These are phyloP conservation scores for Myrmecophaga tridactyla DNA, from an alignment of 2,113 vertebrate genomes.

Conservation along the genomic window DNA sequence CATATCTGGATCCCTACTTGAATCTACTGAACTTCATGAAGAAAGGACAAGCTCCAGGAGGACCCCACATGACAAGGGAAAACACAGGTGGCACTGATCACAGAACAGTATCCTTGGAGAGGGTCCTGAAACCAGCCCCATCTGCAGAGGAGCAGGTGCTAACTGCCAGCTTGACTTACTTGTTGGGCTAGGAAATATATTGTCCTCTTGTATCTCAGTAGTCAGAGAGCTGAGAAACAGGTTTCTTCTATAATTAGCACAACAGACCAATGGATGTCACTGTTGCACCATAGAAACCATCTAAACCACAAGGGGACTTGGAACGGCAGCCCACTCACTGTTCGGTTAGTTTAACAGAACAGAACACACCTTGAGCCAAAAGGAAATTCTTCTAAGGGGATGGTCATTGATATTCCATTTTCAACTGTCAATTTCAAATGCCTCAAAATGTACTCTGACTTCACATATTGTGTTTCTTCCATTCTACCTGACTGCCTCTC, in stretches of 20 bases:
- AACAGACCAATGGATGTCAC: slow-evolving; percentile 82
- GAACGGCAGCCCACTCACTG: neutral
- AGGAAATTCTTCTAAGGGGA: neutral
- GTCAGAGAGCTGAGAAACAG: neutral
- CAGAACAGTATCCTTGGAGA: neutral
- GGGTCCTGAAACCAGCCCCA: neutral
- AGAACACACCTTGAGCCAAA: neutral
- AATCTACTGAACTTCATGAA: neutral
- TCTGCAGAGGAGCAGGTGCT: neutral
- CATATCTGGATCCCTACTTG: neutral
- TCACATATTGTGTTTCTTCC: neutral
- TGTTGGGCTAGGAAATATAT: neutral
- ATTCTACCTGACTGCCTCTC: neutral
- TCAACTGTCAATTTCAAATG: no score
- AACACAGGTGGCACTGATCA: neutral
- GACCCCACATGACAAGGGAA: neutral
- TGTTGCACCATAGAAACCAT: slow-evolving; percentile 71
- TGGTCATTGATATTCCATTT: neutral
- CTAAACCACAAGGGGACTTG: neutral
- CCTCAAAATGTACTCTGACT: no score
- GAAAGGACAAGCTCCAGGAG: neutral
- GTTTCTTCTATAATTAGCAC: slow-evolving; percentile 43
- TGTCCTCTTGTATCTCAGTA: neutral
- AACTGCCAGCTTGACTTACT: neutral
- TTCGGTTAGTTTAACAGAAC: neutral